Conservation (phyloP, 2,113 vertebrate species). For the Otolemur garnettii region DNA sequence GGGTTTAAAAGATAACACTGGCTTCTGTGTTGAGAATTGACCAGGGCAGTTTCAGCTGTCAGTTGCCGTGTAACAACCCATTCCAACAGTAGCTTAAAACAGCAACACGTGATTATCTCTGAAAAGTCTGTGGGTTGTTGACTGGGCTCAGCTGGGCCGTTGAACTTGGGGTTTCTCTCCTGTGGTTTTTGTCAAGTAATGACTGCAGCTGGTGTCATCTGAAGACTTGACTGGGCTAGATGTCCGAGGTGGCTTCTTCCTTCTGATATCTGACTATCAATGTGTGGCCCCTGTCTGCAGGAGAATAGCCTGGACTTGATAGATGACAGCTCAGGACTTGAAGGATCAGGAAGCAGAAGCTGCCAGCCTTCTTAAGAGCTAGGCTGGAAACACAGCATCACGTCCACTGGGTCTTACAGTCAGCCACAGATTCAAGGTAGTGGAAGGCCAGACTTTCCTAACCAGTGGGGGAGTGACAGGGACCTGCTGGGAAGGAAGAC, state of each 20-base stretch:
- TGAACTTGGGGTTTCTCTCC: background rate
- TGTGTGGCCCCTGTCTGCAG: background rate
- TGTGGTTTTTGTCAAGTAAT: background rate
- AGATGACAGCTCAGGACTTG: background rate
- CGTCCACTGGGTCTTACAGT: background rate
- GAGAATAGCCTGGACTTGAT: background rate
- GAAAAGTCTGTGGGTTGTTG: background rate
- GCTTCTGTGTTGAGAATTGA: background rate
- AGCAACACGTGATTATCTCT: background rate
- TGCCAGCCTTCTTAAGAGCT: background rate
- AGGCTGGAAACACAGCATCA: background rate
- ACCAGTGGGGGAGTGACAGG: background rate
- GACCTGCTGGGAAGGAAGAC: background rate
- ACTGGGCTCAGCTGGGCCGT: background rate
- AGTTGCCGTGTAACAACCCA: background rate
- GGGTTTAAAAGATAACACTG: background rate
- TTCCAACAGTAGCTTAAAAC: background rate
- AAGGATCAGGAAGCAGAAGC: background rate
- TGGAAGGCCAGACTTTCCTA: background rate
- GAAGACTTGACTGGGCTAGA: background rate
- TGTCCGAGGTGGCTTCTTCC: background rate
- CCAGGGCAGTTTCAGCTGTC: background rate
- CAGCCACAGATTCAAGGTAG: background rate
- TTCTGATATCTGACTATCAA: accelerated
- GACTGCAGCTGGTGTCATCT: background rate